These are phyloP conservation scores for Caenorhabditis sinica DNA, from an alignment of 2,888 invertebrate species.

Conservation along the genomic window DNA sequence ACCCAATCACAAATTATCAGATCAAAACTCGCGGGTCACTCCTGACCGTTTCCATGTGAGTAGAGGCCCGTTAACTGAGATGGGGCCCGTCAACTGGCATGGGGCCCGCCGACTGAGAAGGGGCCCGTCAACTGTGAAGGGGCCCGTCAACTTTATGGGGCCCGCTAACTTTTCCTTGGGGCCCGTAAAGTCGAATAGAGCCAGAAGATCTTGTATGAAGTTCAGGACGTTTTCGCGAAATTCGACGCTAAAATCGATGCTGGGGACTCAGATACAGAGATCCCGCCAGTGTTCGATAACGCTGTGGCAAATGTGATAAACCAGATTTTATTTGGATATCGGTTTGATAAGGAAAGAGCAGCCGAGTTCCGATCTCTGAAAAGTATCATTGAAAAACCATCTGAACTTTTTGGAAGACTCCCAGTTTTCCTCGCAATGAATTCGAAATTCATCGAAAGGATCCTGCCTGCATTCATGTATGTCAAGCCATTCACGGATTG, in stretches of 20 bases:
- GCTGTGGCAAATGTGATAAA: constrained; percentile 67
- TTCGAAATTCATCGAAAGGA: constrained; percentile 33
- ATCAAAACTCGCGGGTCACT: too few species aligned
- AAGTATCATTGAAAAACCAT: constrained; percentile 47
- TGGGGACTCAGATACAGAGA: constrained; percentile 19
- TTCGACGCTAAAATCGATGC: constrained; percentile 12
- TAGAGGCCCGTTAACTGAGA: too few species aligned
- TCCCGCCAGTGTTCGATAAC: constrained; percentile 53
- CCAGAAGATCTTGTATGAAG: constrained; percentile 13
- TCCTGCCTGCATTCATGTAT: constrained; percentile 18
- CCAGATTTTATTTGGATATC: constrained; percentile 68
- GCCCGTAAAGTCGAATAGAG: too few species aligned
- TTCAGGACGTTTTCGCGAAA: constrained; percentile 30
- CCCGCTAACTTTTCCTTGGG: too few species aligned
- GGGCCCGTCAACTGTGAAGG: too few species aligned
- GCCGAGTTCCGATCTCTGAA: constrained; percentile 58
- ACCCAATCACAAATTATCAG: too few species aligned
- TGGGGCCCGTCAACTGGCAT: too few species aligned
- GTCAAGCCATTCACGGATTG: constrained; percentile 29
- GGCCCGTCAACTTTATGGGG: too few species aligned
- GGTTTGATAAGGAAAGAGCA: constrained; percentile 62
- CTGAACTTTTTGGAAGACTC: constrained; percentile 35
- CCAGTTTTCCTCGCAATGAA: constrained; percentile 42
- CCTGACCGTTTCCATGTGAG: too few species aligned
- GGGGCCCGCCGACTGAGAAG: too few species aligned